Evolutionary conservation across 2,797 vertebrate species (phyloP), one percentile per base, ranked within the genome.

Genomic region (Platyrinchus mystaceus): DNA sequence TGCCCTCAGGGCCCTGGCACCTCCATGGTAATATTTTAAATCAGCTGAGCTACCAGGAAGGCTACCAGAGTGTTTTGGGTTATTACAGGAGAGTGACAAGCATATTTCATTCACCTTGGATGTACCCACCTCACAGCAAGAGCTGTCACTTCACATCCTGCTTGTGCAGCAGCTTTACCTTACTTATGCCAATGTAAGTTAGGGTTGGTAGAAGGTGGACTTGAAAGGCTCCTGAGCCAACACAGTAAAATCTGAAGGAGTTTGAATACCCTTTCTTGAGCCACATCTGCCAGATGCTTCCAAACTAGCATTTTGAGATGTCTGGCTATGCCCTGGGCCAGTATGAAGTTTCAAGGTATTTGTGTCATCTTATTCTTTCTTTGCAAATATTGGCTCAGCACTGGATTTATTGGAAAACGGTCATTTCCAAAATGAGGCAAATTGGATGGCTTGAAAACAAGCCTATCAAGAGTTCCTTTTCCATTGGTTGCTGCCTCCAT

Each of bases 141-240:
- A 19, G 43, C 63, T 20, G 22, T 80, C 79, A 34, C 53, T 75
- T 93, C 68, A 58, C 24, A 81, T 89, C 37, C 68, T 77, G 44
- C 69, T 92, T 1, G 0, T n/a, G 37, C 39, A 64, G 26, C n/a
- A 66, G 62, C 53, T 81, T 81, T 55, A 19, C 64, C n/a, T 93
- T 49, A 63, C 47, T 89, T 36, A 69, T 49, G 52, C 22, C 74
- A 68, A 1, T 6, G 10, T 53, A 63, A 71, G 18, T 92, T 85
- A 74, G 41, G 22, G 41, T 87, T 53, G 60, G 32, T 53, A 59
- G 60, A 46, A 68, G 92, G 37, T 9, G 44, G 82, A 34, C 60
- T n/a, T 87, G 67, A 87, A 90, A 87, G 87, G 49, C n/a, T 94
- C 63, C 41, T 27, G 32, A 49, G 53, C 19, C 71, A 80, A 80